Conservation (phyloP, 2,888 invertebrate genomes). For the Lordiphosa andalusiaca region DNA sequence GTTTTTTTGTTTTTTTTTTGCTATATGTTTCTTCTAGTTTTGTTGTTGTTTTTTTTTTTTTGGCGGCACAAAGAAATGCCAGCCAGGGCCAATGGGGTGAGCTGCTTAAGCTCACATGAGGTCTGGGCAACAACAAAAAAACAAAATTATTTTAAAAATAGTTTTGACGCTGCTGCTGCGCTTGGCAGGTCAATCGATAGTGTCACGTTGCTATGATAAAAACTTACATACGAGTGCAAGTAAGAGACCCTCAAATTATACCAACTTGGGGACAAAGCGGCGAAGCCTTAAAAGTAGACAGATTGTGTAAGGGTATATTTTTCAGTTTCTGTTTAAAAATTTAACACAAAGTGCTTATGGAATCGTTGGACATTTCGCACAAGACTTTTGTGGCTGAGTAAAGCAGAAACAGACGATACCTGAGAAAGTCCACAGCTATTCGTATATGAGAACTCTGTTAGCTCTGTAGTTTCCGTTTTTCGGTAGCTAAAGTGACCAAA, state of each 20-base stretch:
- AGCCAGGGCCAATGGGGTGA: not conserved
- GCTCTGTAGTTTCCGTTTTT: too few relatives aligned
- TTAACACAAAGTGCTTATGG: too few relatives aligned
- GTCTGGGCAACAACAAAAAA: constrained; percentile 3
- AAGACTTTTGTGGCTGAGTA: too few relatives aligned
- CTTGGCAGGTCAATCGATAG: constrained; percentile 37
- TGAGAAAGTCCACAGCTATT: too few relatives aligned
- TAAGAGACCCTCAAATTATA: not conserved
- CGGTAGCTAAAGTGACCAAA: too few relatives aligned
- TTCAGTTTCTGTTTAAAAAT: too few relatives aligned
- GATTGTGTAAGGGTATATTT: too few relatives aligned
- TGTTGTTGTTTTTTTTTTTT: constrained; percentile 4
- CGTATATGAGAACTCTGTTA: too few relatives aligned
- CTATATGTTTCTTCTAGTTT: constrained; percentile 20
- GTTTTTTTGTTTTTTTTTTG: too few relatives aligned
- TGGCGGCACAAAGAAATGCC: constrained; percentile 1
- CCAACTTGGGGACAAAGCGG: not conserved
- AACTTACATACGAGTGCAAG: not conserved
- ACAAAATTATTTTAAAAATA: constrained; percentile 24
- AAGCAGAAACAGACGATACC: too few relatives aligned
- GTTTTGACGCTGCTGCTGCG: constrained; percentile 28
- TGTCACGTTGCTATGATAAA: constrained; percentile 12
- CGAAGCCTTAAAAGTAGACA: constrained; percentile 14
- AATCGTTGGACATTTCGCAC: too few relatives aligned
- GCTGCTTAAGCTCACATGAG: constrained; percentile 19